Evolutionary conservation across 2,888 invertebrate species (phyloP), one percentile per base, ranked within the genome.

Genomic region (Vannuccia rotundouncinata): DNA sequence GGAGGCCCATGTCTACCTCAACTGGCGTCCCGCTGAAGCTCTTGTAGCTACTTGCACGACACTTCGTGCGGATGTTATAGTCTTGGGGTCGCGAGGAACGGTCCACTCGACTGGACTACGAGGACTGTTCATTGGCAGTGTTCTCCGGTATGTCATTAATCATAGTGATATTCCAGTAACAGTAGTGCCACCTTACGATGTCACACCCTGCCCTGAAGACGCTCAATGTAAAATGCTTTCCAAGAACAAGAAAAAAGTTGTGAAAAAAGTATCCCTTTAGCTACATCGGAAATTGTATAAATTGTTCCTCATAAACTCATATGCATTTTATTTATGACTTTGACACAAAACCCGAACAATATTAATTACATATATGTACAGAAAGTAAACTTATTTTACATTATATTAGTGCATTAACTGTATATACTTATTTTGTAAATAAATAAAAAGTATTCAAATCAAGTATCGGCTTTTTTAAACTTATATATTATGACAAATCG

Each of bases 81-180:
- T 75, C 29, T n/a, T 75, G 10, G 75, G 75, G 2, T 29, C 29
- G 29, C 5, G 75, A 2, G 75, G 75, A 5, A 75, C 75, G 5
- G 75, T 75, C 10, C 29, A 30, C 29, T 30, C 29, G 17, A 75
- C 75, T 1, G 66, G 66, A 2, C 66, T 66, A 2, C 66, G 66
- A 5, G 66, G 66, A 5, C 66, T 66, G 22, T 75, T 75, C 25
- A 5, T 75, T 22, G 75, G 75, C 25, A 75, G 75, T 75, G 75
- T 75, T 5, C 13, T 29, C 10, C 29, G 31, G 17, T 75, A 75
- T 27, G 28, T 75, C 2, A 5, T 75, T 2, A 29, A 75, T 22
- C 75, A 75, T 27, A 30, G 29, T 29, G 29, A 75, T 27, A 75
- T 75, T 22, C 75, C 75, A 22, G 75, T 75, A 5, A 30, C 31